Conservation (phyloP, 2,797 vertebrate genomes). For the Danionella dracula region DNA sequence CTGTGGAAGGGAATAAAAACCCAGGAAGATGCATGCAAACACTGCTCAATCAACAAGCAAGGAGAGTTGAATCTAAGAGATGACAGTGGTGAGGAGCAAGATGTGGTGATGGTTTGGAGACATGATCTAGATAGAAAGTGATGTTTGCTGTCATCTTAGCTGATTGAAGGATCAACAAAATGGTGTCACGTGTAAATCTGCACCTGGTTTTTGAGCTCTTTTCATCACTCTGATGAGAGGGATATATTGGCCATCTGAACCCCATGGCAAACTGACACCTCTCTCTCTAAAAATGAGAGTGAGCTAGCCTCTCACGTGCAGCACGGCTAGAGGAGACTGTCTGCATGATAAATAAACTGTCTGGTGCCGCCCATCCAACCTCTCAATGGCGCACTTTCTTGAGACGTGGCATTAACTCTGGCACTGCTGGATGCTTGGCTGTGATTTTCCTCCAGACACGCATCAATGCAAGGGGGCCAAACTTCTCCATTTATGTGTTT, state of each 20-base stretch:
- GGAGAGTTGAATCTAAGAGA: too few species aligned
- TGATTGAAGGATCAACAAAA: not conserved
- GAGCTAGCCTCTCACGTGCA: constrained; percentile 22
- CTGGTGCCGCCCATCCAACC: not conserved
- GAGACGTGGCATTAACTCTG: constrained; percentile 1
- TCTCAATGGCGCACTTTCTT: not conserved
- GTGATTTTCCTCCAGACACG: too few species aligned
- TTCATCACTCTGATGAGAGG: constrained; percentile 38
- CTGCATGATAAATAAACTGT: constrained; percentile 21
- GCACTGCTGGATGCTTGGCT: too few species aligned
- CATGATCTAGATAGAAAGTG: not conserved
- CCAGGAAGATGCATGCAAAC: too few species aligned
- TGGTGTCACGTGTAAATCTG: not conserved
- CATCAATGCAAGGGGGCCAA: too few species aligned
- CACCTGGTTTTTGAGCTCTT: not conserved
- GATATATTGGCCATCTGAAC: constrained; percentile 31
- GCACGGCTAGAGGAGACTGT: not conserved
- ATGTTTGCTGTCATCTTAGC: not conserved
- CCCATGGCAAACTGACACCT: not conserved
- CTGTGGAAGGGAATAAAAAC: too few species aligned
- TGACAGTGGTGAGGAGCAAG: not conserved
- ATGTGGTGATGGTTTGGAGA: too few species aligned
- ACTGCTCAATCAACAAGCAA: too few species aligned
- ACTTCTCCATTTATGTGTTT: too few species aligned
- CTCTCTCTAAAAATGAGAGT: constrained; percentile 11